Conservation (phyloP, 2,888 invertebrate species). For the Leptinotarsa peninsularis region DNA sequence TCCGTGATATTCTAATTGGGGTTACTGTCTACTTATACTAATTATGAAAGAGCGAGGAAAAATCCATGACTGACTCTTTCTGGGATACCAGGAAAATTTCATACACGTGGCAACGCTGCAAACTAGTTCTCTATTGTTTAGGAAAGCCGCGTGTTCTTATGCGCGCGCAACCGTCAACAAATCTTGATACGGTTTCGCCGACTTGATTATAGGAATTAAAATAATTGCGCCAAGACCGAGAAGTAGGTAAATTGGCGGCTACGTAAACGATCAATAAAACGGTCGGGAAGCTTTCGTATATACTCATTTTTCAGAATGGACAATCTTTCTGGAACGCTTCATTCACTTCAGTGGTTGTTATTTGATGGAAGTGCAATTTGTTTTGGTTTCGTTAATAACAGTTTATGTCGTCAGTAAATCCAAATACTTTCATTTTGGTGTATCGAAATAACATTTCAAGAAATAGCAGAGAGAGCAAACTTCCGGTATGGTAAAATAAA, state of each 20-base stretch:
- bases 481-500: too few relatives aligned
- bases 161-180: slow-evolving; percentile 24
- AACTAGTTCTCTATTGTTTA: neutral
- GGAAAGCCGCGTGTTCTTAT: slow-evolving; percentile 23
- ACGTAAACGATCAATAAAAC: slow-evolving; percentile 16
- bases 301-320: neutral
- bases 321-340: too few relatives aligned
- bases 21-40: too few relatives aligned
- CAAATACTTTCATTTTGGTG: too few relatives aligned
- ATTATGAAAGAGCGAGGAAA: neutral
- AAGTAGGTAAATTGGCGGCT: neutral
- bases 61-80: neutral
- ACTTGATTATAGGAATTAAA: slow-evolving; percentile 11
- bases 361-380: too few relatives aligned
- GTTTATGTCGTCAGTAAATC: too few relatives aligned
- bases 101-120: slow-evolving; percentile 13
- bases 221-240: slow-evolving; percentile 1
- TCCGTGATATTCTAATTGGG: too few relatives aligned
- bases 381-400: too few relatives aligned
- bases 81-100: neutral
- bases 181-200: slow-evolving; percentile 13
- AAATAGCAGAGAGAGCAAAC: too few relatives aligned
- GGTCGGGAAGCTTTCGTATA: neutral
- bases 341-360: too few relatives aligned
- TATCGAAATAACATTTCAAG: too few relatives aligned